Evolutionary conservation across 2,888 invertebrate genomes (phyloP).

Genomic region (Lithosia quadra): DNA sequence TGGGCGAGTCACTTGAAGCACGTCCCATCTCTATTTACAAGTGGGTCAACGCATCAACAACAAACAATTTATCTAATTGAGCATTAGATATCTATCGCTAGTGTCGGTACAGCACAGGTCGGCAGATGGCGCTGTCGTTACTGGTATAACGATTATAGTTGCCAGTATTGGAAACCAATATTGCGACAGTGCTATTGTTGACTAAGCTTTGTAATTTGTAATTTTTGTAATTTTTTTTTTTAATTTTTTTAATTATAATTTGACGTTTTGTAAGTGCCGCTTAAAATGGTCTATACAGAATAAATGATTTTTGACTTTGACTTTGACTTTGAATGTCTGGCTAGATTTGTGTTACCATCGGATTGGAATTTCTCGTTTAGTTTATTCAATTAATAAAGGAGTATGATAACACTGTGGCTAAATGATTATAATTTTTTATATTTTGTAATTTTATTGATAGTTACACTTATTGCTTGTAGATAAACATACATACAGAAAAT

Average conservation of each 20-base stretch:
- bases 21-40: conserved; percentile 13
- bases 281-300: too few relatives aligned
- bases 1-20: neutral
- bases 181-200: conserved; percentile 13
- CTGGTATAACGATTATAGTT: conserved; percentile 11
- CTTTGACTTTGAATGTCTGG: too few relatives aligned
- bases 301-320: too few relatives aligned
- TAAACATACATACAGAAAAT: too few relatives aligned
- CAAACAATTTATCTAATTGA: conserved; percentile 20
- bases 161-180: conserved; percentile 19
- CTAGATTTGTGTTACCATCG: neutral
- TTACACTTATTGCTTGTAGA: too few relatives aligned
- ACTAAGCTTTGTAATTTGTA: conserved; percentile 1
- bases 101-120: conserved; percentile 2
- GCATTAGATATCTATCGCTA: conserved; percentile 17
- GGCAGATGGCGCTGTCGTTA: conserved; percentile 19
- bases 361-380: neutral
- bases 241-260: too few relatives aligned
- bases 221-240: too few relatives aligned
- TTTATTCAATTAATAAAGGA: neutral
- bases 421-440: too few relatives aligned
- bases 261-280: too few relatives aligned
- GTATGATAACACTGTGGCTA: neutral
- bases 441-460: too few relatives aligned
- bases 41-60: conserved; percentile 4